These are phyloP conservation scores for Microtus californicus DNA, from an alignment of 2,797 vertebrate genomes.

Conservation along the genomic window DNA sequence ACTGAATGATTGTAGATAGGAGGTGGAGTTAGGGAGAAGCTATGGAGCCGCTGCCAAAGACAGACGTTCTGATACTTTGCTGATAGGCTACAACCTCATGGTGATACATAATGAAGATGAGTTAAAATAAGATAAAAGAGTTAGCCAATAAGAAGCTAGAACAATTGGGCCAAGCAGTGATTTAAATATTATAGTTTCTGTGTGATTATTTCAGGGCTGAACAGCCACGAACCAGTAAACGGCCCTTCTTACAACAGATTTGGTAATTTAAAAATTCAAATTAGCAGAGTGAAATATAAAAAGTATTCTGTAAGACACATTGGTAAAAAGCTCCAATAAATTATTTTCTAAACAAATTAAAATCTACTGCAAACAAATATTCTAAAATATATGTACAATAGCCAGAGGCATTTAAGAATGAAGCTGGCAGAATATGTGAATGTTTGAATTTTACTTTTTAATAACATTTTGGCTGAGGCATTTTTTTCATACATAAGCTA, in stretches of 20 bases:
- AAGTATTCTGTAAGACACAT: not conserved
- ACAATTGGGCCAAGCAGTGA: too few relatives aligned
- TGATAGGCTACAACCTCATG: too few relatives aligned
- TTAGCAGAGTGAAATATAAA: not conserved
- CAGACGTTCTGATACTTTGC: too few relatives aligned
- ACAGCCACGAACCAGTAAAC: too few relatives aligned
- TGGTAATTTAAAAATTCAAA: slow-evolving; percentile 12
- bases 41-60: too few relatives aligned
- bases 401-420: not conserved
- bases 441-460: slow-evolving; percentile 26
- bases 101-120: too few relatives aligned
- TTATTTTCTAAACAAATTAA: slow-evolving; percentile 15
- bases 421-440: not conserved
- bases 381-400: not conserved
- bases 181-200: too few relatives aligned
- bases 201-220: too few relatives aligned
- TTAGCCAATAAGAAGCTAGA: too few relatives aligned
- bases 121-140: too few relatives aligned
- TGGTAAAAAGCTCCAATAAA: not conserved
- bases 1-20: too few relatives aligned
- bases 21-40: too few relatives aligned
- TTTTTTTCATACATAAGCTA: slow-evolving; percentile 15
- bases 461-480: not conserved
- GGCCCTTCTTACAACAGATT: not conserved
- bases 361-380: not conserved